Conservation (phyloP, 1,140 invertebrate genomes). For the Pomacea maculata region DNA sequence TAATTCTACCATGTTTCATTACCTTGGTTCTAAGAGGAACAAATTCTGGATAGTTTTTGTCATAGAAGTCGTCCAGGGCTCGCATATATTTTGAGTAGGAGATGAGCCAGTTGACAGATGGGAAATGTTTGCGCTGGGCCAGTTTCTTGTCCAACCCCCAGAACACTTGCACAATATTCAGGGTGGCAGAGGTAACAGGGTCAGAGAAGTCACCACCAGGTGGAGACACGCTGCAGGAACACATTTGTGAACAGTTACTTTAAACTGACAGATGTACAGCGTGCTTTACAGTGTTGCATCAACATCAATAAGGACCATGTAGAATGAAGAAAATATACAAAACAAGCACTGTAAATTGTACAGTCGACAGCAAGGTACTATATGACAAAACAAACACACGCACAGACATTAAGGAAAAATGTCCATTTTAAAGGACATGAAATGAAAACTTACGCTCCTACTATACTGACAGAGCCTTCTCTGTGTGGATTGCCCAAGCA, state of each 20-base stretch:
- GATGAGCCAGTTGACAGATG: constrained; percentile 99
- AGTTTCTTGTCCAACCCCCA: constrained; percentile 99
- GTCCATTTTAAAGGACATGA: neutral
- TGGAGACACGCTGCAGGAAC: constrained; percentile 82
- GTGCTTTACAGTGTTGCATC: neutral
- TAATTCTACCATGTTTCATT: neutral
- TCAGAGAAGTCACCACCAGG: constrained; percentile 99
- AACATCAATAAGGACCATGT: neutral
- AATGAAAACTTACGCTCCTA: constrained; percentile 80
- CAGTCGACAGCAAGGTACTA: too few species aligned
- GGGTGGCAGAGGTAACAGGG: constrained; percentile 98
- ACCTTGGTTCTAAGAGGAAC: constrained; percentile 79
- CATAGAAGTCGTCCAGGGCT: constrained; percentile 98
- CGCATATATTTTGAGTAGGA: constrained; percentile 99
- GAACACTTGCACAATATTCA: constrained; percentile 99
- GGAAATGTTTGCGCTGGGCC: constrained; percentile 99
- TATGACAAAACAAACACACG: too few species aligned
- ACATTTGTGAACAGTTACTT: neutral
- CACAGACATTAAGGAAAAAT: too few species aligned
- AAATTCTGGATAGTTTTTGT: constrained; percentile 99
- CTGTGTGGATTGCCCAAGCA: constrained; percentile 98
- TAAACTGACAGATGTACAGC: neutral
- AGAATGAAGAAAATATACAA: neutral
- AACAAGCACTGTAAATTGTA: neutral
- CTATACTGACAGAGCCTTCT: constrained; percentile 98